A percentile compares a stretch with the other conserved stretches of the same genome.
These are phyloP conservation scores for Catharus fuscescens DNA, from an alignment of 2,113 vertebrate genomes.

Conservation along the genomic window DNA sequence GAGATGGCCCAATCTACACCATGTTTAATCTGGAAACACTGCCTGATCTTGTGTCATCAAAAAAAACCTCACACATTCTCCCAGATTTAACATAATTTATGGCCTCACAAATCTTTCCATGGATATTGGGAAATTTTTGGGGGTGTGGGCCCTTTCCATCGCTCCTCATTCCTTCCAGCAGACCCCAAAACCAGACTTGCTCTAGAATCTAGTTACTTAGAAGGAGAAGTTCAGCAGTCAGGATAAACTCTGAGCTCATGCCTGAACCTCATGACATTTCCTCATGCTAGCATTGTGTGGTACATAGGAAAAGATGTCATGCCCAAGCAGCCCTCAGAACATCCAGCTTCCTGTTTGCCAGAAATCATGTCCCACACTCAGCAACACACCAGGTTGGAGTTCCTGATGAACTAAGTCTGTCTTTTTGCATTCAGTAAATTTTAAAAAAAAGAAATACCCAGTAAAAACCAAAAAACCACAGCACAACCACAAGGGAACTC, in stretches of 20 bases:
- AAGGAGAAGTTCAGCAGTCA: background rate
- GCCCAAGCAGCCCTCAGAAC: background rate
- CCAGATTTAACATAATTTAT: background rate
- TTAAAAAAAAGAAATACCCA: background rate
- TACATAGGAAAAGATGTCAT: background rate
- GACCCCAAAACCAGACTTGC: background rate
- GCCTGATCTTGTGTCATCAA: background rate
- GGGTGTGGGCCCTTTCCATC: background rate
- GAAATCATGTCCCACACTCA: background rate
- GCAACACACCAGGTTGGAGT: background rate
- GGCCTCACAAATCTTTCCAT: background rate
- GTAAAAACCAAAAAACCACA: constrained; percentile 13
- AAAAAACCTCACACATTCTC: background rate
- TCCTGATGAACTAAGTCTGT: background rate
- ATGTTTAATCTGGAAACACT: background rate
- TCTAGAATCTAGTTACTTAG: background rate
- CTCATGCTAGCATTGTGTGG: background rate
- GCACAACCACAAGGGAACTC: constrained; percentile 30
- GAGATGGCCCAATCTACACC: background rate
- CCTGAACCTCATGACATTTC: background rate
- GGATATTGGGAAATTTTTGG: background rate
- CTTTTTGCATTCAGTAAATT: background rate
- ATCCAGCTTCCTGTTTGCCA: background rate
- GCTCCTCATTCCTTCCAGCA: background rate
- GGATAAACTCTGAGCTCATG: background rate